Evolutionary conservation across 2,797 vertebrate genomes (phyloP), one percentile per base, ranked within the genome.

Genomic region (Halcyon leucocephala): DNA sequence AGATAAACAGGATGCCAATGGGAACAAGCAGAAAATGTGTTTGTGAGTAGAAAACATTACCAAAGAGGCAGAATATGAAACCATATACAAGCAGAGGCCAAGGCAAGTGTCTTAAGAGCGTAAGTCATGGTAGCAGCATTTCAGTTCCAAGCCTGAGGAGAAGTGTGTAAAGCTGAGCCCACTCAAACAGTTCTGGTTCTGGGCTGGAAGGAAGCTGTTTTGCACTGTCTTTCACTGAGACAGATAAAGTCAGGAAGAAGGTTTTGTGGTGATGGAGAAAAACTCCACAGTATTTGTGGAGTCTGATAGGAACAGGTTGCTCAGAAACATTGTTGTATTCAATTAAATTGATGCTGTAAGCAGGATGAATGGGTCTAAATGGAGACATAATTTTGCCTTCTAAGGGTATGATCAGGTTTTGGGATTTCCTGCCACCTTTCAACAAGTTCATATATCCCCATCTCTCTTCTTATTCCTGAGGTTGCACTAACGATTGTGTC

Each of bases 161-260:
- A 5, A 3, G 21, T 24, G 1, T 7, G 33, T 5, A 26, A 70
- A 24, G 29, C 9, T 55, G 48, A 66, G 35, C 10, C 16, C 13
- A 2, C 20, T 9, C 4, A 2, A 41, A 4, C 20, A 0, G 9
- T 20, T 41, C 57, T 76, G 79, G 44, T 18, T 28, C 37, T 39
- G 62, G 33, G n/a, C 42, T 69, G 51, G 22, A 31, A 33, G 20
- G 6, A 52, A 70, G 17, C 46, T 70, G 21, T 33, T 9, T 49
- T 25, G 49, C 33, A 4, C 7, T 82, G 21, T 12, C 11, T 5
- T 62, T 7, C n/a, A 7, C 29, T 0, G 4, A 42, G 60, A 26
- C 16, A 41, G 15, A 24, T 12, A 46, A 73, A 73, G 21, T 51
- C 69, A 39, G 60, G 33, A 85, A 28, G 51, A 44, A 81, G 12